Evolutionary conservation across 2,113 vertebrate genomes (phyloP), one percentile per base, ranked within the genome.

Genomic region (Ammodytes dubius): DNA sequence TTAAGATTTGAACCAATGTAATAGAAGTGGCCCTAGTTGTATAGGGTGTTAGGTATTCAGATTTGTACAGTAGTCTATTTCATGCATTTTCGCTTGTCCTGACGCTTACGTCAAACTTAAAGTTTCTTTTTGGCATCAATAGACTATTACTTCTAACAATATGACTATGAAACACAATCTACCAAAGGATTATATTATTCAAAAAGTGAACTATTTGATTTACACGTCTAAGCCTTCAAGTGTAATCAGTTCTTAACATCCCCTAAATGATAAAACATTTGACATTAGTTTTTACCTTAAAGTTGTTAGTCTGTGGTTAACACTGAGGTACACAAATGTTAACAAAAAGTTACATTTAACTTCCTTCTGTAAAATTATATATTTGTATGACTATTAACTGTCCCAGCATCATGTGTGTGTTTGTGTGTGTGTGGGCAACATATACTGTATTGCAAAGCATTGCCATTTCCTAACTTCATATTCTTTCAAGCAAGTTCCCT

Each of bases 21-120:
- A 57, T 63, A 67, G 27, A 46, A 70, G n/a, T 46, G 57, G 49
- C 90, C 87, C 92, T 94, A 93, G 93, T 94, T 94, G 90, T 93
- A 92, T 91, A 93, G 92, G 91, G 91, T 72, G 10, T 19, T 66
- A 60, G 43, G 37, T 60, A 49, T 65, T 66, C 45, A 68, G 43
- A 67, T 73, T 60, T 92, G 71, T 85, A 81, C 72, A 86, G 71
- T 61, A 65, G 43, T 43, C 53, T 69, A 27, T 58, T 84, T 78
- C 47, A 61, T 71, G 40, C 60, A 7, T 79, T 77, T 74, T 81
- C 53, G 52, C 39, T 79, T 47, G 27, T 27, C 27, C 27, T 27
- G 27, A 27, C 1, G 10, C 54, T 79, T 15, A 46, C n/a, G 1
- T 80, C 27, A 74, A 71, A 53, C 39, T 49, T 45, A 54, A 35